phyloP scores from a whole-genome alignment of 2,113 vertebrate genomes.

The Lampris megalopsis region DNA sequence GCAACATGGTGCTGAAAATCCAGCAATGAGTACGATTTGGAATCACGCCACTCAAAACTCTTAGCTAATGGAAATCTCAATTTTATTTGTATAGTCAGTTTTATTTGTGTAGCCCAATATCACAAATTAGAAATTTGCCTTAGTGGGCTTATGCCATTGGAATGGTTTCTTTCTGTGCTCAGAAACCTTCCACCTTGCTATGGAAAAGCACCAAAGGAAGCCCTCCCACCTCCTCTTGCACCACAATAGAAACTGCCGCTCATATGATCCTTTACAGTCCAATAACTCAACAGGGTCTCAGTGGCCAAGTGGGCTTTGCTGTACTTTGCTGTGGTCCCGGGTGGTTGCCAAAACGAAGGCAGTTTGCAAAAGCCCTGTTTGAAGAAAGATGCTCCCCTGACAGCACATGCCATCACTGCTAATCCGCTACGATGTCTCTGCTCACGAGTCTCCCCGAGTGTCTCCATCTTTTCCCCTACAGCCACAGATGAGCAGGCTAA shows the following conservation, averaged over 20 bases:
- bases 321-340: slow-evolving; percentile 4
- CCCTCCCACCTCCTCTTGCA: neutral
- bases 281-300: neutral
- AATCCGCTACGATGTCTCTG: neutral
- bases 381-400: neutral
- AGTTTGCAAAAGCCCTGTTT: neutral
- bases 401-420: neutral
- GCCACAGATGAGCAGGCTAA: neutral
- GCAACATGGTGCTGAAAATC: no score
- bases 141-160: no score
- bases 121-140: no score
- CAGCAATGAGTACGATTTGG: no score
- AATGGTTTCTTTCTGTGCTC: no score
- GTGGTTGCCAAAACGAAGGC: slow-evolving; percentile 21
- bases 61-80: no score
- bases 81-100: no score
- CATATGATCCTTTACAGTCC: slow-evolving; percentile 7
- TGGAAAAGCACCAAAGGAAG: no score
- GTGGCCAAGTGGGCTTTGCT: neutral
- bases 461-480: neutral
- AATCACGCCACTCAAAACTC: no score
- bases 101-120: no score
- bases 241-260: neutral
- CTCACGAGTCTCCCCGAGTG: neutral
- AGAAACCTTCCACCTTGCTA: no score